Evolutionary conservation across 2,888 invertebrate genomes (phyloP).

Genomic region (Meta bourneti): DNA sequence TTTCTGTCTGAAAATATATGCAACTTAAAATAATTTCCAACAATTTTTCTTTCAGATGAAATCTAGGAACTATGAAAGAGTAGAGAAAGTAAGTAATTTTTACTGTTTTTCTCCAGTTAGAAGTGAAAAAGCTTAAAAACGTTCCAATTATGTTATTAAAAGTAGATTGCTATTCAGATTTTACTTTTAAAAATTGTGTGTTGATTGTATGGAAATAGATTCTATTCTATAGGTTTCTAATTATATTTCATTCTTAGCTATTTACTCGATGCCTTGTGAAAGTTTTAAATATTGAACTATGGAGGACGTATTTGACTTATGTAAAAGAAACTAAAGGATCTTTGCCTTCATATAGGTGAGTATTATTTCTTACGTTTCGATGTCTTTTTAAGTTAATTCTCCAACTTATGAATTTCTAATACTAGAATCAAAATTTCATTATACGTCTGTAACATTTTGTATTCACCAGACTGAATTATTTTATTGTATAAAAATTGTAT

Average conservation of each 20-base stretch:
- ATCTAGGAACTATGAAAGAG: conserved; percentile 97
- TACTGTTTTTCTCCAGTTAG: no score
- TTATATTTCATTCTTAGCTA: conserved; percentile 84
- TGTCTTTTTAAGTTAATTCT: not conserved
- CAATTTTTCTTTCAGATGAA: conserved; percentile 89
- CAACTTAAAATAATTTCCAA: not conserved
- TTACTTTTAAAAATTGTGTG: not conserved
- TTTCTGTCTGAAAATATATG: not conserved
- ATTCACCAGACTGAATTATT: not conserved
- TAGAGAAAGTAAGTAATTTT: conserved; percentile 93
- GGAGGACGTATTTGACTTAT: conserved; percentile 98
- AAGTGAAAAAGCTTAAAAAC: no score
- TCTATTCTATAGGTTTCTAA: not conserved
- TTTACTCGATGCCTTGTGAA: conserved; percentile 99
- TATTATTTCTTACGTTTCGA: not conserved
- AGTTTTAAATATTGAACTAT: conserved; percentile 98
- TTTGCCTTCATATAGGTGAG: conserved; percentile 82
- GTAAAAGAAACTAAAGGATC: conserved; percentile 98
- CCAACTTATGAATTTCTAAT: not conserved
- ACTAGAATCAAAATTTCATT: not conserved
- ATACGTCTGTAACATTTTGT: no score
- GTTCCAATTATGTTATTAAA: no score
- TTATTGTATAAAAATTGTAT: not conserved
- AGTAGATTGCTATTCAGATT: no score
- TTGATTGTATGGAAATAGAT: not conserved